These are phyloP conservation scores for Nyctibius bracteatus DNA, from an alignment of 2,113 vertebrate species.

Conservation along the genomic window DNA sequence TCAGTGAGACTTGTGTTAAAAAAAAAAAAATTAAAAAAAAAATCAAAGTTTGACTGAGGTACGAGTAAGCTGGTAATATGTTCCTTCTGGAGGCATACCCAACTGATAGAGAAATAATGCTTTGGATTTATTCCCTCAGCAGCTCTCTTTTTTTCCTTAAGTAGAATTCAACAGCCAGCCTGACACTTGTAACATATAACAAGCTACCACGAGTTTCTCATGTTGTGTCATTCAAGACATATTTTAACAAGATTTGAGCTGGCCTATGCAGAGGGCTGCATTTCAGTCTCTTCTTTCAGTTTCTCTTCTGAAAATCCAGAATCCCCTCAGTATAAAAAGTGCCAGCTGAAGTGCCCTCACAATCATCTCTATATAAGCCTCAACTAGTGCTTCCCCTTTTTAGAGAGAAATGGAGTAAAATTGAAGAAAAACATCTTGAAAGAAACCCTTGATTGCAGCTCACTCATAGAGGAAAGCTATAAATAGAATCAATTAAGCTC, in stretches of 20 bases:
- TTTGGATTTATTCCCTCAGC: background rate
- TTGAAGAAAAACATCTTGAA: background rate
- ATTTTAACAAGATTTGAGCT: background rate
- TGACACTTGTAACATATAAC: background rate
- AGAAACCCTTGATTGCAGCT: background rate
- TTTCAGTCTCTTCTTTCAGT: background rate
- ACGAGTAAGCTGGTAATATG: background rate
- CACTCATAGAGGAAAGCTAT: background rate
- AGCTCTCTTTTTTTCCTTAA: background rate
- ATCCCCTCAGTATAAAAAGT: background rate
- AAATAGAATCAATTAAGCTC: background rate
- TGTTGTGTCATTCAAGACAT: background rate
- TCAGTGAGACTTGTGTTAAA: background rate
- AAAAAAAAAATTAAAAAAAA: background rate
- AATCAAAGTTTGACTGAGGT: background rate
- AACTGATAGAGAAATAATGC: background rate
- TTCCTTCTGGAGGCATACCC: background rate
- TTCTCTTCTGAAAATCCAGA: background rate
- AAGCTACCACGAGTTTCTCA: background rate
- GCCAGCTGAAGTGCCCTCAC: background rate
- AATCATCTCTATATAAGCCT: background rate
- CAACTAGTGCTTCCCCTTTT: background rate
- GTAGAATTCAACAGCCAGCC: background rate
- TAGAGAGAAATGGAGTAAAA: background rate
- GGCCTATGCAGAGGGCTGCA: background rate